Percentiles rank a stretch among this genome's conserved stretches.
These are phyloP conservation scores for Arrhamphus sclerolepis DNA, from an alignment of 2,797 vertebrate genomes.

Conservation along the genomic window DNA sequence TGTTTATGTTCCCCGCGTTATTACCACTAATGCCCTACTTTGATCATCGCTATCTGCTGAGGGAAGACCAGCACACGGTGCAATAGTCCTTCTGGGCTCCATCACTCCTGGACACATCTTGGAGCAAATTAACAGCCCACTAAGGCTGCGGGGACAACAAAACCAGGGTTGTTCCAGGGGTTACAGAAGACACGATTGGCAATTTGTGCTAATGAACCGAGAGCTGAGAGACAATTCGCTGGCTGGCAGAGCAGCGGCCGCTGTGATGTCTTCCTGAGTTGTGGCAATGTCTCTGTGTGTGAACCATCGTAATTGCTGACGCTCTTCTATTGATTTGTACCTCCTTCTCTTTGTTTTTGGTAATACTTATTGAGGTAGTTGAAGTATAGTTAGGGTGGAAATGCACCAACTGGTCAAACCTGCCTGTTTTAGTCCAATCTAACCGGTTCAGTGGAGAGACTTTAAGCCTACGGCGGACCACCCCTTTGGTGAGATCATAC, in stretches of 20 bases:
- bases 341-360: no score
- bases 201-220: constrained; percentile 16
- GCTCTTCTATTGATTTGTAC: no score
- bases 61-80: constrained; percentile 14
- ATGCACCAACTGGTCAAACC: no score
- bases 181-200: constrained; percentile 2
- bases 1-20: constrained; percentile 54
- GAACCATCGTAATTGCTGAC: no score
- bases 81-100: constrained; percentile 38
- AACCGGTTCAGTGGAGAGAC: no score
- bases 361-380: no score
- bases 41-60: constrained; percentile 50
- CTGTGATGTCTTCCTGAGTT: neutral
- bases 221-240: neutral
- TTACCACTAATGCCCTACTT: constrained; percentile 55
- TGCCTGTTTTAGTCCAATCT: no score
- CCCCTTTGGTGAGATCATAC: no score
- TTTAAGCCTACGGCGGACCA: no score
- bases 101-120: constrained; percentile 36
- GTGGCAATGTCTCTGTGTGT: neutral
- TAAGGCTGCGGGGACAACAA: constrained; percentile 24
- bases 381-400: no score
- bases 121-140: constrained; percentile 44
- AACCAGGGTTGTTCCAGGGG: constrained; percentile 14
- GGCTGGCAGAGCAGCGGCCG: neutral